Base-by-base conservation (phyloP, 2,888 invertebrate genomes). In the Drosophila monieri region DNA sequence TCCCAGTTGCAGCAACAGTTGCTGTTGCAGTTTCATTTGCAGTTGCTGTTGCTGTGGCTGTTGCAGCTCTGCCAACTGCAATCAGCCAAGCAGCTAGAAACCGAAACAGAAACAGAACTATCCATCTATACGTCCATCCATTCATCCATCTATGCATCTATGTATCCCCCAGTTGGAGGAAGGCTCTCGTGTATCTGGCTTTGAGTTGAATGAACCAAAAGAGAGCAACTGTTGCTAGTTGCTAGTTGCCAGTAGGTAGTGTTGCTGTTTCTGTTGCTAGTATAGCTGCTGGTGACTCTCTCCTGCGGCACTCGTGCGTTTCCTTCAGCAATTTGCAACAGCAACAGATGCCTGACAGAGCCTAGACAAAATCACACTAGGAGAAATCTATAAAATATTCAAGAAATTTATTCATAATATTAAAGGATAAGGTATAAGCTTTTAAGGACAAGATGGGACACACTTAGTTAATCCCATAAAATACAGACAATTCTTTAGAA, bases 271-370 rank as follows among this genome's bases (percentile, higher is more conserved):
- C 44, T 27, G 10, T 23, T 37, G 27, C 8, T 27, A 30, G 23
- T 58, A 44, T 58, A 73, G 64, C 59, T 23, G 48, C 25, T 51
- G 51, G 46, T 41, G 69, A 68, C 76, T 77, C 71, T 77, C 74
- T 78, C 67, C 60, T 72, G 72, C 58, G 65, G 55, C 81, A 86
- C 81, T 85, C 87, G 87, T 84, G 84, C 86, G 86, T 86, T 85
- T 84, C 87, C 87, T 87, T 83, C 76, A 77, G 83, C 88, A 83
- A 87, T 87, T 85, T 73, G 76, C 78, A 76, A 73, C 76, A 84
- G 76, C 47, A 68, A 41, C 73, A 77, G 76, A 86, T 86, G 80
- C 84, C 86, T 58, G 70, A 69, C 67, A 81, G 74, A 49, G 70
- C 37, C 52, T 59, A 58, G 47, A 21, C 52, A 32, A 48, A 57